Base-by-base conservation (phyloP, 2,888 invertebrate species). In the Xestia ashworthii region DNA sequence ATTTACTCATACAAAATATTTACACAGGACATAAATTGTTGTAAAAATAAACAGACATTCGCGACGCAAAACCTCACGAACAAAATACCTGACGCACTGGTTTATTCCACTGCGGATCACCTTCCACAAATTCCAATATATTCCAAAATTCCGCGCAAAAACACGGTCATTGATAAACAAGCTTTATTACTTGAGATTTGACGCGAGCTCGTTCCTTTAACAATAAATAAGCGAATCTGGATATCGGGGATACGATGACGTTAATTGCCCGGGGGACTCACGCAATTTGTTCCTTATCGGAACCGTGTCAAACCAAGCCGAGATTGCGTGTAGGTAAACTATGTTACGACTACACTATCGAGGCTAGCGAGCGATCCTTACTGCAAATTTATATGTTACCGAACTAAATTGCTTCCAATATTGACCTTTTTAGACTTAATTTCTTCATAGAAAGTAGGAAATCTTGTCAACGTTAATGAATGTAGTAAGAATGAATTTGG, bases 191-290 rank as follows among this genome's bases (percentile, higher is more conserved):
- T 83, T 44, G 67, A 73, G 76, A 88, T 86, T 89, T 84, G 86
- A 87, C 85, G 86, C 86, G 86, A 77, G 84, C 87, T 72, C 78
- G 83, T 89, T 89, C 79, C 86, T 86, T 86, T 67, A 86, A 90
- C 91, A 90, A 93, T 94, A 94, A 94, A 94, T 94, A 91, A 92
- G 87, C 75, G 80, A 89, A 90, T 87, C 87, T 89, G 85, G 91
- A 89, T 92, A 92, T 94, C 93, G 91, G 89, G 93, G 92, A 89
- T 90, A 93, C 83, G 66, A 71, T 87, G 91, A 90, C 92, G 89
- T 88, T 91, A 90, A 90, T 89, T 83, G 86, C 91, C 81, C 88
- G 67, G 66, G 90, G 91, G 92, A 90, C 83, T 79, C 90, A 90
- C 90, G 91, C 90, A 92, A 93, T 89, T 89, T 85, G 86, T 90